Evolutionary conservation across 2,888 invertebrate species (phyloP).

Genomic region (Mythimna loreyi): DNA sequence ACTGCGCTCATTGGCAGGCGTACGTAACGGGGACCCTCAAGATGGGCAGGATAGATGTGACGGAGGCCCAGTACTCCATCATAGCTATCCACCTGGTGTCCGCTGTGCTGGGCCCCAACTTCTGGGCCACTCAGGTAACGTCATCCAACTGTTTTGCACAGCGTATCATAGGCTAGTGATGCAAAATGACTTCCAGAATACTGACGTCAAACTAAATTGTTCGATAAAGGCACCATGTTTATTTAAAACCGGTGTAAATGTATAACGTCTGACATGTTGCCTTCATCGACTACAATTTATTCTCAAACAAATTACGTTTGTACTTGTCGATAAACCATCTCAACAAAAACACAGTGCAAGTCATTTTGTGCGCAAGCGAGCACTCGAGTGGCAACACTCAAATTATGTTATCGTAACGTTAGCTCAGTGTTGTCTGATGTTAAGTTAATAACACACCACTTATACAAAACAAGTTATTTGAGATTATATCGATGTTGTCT

Average conservation of each 20-base stretch:
- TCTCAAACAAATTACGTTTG: constrained; percentile 22
- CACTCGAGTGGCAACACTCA: constrained; percentile 9
- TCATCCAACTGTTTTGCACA: constrained; percentile 55
- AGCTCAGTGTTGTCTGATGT: constrained; percentile 54
- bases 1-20: constrained; percentile 99
- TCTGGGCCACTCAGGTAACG: constrained; percentile 94
- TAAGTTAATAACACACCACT: constrained; percentile 49
- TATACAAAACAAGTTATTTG: constrained; percentile 44
- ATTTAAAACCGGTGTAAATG: constrained; percentile 7
- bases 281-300: constrained; percentile 21
- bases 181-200: constrained; percentile 53
- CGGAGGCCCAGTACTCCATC: constrained; percentile 99
- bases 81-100: constrained; percentile 97
- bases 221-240: constrained; percentile 35
- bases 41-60: constrained; percentile 98
- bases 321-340: constrained; percentile 19
- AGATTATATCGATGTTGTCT: constrained; percentile 47
- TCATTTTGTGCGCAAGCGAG: constrained; percentile 49
- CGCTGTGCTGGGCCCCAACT: constrained; percentile 95
- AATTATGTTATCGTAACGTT: constrained; percentile 36
- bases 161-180: constrained; percentile 3
- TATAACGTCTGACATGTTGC: constrained; percentile 17
- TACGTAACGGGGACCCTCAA: constrained; percentile 98
- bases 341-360: constrained; percentile 41
- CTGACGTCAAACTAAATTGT: constrained; percentile 1